Evolutionary conservation across 1,140 invertebrate species (phyloP), one percentile per base, ranked within the genome.

Genomic region (Halictus rubicundus): DNA sequence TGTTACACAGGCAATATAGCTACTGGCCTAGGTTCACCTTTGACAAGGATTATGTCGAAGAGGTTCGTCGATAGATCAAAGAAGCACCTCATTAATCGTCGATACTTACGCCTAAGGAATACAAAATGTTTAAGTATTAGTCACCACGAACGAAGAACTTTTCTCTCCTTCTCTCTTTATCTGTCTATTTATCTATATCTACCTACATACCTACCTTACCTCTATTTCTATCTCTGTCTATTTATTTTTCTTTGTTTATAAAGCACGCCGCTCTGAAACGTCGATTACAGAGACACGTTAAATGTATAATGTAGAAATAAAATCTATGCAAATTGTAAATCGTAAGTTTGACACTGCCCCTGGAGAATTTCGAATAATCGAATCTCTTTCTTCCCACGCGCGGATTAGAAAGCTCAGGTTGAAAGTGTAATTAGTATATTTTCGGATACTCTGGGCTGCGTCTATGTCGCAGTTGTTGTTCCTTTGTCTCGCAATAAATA

Each of bases 301-400:
- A 72, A 70, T 82, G 71, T 79, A 85, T 79, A 72, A 81, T 85
- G 59, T 86, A 85, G 83, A 85, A 80, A 80, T 85, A 80, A 86
- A 86, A 85, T n/a, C 25, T 10, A 78, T 60, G 66, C 59, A 57
- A n/a, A 70, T 37, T 77, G 70, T 80, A 84, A 65, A 37, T 78
- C 23, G 54, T 42, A 71, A 32, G 21, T 71, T 66, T 39, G 14
- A 74, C 57, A 42, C 68, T 71, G 42, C 60, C 74, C 39, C 16
- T 6, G 6, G 73, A 52, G 14, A 68, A 49, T 57, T 52, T 2
- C 12, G 12, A 46, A 12, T 10, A 46, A 32, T 32, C 21, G 54
- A 78, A 78, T 73, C 37, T 21, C 37, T 52, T 16, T 19, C 12
- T 19, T 32, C 27, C 27, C 27, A 4, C 49, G 16, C 25, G 64